A percentile compares a stretch with the other conserved stretches of the same genome.
Evolutionary conservation across 2,797 vertebrate species (phyloP).

Genomic region (Gadopsis bispinosus): DNA sequence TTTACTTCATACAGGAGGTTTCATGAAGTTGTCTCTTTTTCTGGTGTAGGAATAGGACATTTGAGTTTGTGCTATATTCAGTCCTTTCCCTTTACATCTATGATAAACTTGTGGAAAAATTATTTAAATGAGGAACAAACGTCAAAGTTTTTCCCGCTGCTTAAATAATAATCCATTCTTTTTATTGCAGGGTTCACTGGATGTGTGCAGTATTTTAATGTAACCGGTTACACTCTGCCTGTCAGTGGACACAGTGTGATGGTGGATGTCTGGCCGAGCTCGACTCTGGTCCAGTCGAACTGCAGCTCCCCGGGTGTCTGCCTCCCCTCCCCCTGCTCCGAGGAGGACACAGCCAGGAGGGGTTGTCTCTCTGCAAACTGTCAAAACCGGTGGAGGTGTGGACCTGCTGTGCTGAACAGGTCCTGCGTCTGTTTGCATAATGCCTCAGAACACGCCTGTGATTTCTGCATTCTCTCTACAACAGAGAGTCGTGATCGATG

Average conservation of each 20-base stretch:
- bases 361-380: conserved; percentile 72
- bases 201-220: conserved; percentile 82
- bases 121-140: background rate
- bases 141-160: background rate
- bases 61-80: background rate
- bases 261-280: conserved; percentile 75
- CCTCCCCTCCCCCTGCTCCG: conserved; percentile 64
- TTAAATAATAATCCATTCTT: background rate
- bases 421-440: conserved; percentile 82
- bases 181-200: conserved; percentile 80
- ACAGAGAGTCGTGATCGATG: conserved; percentile 54
- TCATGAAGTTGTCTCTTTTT: background rate
- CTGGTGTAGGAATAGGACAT: background rate
- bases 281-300: conserved; percentile 61
- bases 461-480: conserved; percentile 68
- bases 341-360: conserved; percentile 22
- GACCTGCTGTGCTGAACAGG: conserved; percentile 32
- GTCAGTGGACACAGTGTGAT: conserved; percentile 73
- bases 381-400: conserved; percentile 55
- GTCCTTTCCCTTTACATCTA: background rate
- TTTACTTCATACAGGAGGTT: background rate
- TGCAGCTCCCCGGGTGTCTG: conserved; percentile 75
- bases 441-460: conserved; percentile 71
- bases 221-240: conserved; percentile 73
- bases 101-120: background rate